Percentiles rank a stretch among this genome's conserved stretches.
phyloP scores from a whole-genome alignment of 1,140 invertebrate species.

The Drosophila willistoni region DNA sequence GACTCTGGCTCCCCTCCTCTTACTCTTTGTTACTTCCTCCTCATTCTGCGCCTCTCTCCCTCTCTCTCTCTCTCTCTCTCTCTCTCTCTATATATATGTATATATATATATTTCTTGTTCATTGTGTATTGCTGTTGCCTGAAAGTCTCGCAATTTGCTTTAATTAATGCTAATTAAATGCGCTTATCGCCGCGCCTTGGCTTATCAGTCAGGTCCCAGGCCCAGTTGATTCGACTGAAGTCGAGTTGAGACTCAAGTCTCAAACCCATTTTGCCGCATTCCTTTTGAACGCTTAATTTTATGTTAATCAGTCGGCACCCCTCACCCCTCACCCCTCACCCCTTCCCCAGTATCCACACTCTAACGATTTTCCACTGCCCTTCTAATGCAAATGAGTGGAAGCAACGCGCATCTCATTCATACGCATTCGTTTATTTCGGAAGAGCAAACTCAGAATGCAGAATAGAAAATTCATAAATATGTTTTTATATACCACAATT shows the following conservation, averaged over 20 bases:
- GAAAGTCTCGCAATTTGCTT: constrained; percentile 56
- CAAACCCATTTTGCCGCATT: constrained; percentile 46
- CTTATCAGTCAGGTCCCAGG: constrained; percentile 54
- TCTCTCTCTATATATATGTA: not conserved
- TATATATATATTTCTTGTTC: not conserved
- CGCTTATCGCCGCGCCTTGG: constrained; percentile 55
- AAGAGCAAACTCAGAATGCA: constrained; percentile 44
- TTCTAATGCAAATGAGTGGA: constrained; percentile 47
- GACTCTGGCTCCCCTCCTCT: too few relatives aligned
- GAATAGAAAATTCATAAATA: constrained; percentile 65
- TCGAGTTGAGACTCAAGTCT: not conserved
- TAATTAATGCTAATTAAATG: constrained; percentile 76
- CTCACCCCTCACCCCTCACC: not conserved
- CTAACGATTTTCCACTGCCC: not conserved
- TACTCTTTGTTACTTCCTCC: too few relatives aligned
- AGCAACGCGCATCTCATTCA: constrained; percentile 33
- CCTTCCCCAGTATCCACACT: not conserved
- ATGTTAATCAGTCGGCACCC: constrained; percentile 51
- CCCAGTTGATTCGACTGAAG: not conserved
- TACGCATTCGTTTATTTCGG: constrained; percentile 34
- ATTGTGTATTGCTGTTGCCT: constrained; percentile 23
- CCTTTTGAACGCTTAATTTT: constrained; percentile 63
- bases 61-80: not conserved
- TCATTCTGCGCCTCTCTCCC: not conserved
- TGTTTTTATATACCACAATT: constrained; percentile 45